phyloP scores from a whole-genome alignment of 2,113 vertebrate genomes.

The Polypterus bichir region DNA sequence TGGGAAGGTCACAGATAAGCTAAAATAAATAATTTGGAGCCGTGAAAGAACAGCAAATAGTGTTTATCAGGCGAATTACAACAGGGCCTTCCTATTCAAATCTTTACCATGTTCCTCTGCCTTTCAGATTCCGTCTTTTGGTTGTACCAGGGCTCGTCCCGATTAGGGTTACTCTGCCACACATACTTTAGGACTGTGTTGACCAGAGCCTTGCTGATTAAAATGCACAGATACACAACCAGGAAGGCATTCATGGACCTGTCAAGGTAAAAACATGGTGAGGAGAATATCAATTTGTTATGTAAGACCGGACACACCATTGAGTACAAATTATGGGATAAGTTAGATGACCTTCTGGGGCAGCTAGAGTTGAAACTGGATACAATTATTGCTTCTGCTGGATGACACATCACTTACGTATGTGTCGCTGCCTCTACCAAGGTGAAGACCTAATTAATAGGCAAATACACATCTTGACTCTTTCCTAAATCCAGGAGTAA shows the following conservation, averaged over 20 bases:
- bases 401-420: too few species aligned
- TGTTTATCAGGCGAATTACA: not conserved
- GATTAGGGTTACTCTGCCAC: conserved; percentile 77
- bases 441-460: too few species aligned
- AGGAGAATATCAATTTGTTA: too few species aligned
- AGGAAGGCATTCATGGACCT: conserved; percentile 95
- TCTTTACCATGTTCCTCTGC: conserved; percentile 69
- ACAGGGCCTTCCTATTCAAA: too few species aligned
- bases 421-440: too few species aligned
- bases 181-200: conserved; percentile 80
- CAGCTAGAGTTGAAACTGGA: too few species aligned
- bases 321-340: too few species aligned
- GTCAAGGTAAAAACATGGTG: conserved; percentile 16
- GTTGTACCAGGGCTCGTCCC: conserved; percentile 90
- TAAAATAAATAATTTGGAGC: not conserved
- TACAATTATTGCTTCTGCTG: too few species aligned
- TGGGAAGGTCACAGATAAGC: not conserved
- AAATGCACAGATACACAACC: conserved; percentile 89
- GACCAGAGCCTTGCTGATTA: conserved; percentile 83
- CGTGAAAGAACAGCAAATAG: not conserved
- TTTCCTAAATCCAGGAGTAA: too few species aligned
- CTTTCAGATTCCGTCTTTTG: conserved; percentile 68
- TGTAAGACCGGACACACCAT: too few species aligned
- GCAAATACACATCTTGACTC: too few species aligned
- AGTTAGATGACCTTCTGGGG: too few species aligned